Evolutionary conservation across 2,797 vertebrate genomes (phyloP), one percentile per base, ranked within the genome.

Genomic region (Liparis tanakae): DNA sequence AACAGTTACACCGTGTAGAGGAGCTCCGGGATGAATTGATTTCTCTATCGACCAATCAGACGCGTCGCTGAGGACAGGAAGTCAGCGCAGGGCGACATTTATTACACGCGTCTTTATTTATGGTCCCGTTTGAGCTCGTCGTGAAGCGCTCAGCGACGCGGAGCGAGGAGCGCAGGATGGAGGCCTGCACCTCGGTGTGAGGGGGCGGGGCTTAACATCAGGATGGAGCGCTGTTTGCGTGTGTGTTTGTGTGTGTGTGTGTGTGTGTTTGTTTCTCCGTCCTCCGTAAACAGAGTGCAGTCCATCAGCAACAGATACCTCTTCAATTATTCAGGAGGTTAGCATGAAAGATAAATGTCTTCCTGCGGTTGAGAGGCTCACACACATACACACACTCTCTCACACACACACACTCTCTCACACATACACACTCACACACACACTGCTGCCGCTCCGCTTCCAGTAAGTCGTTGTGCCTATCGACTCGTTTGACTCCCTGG

Each of bases 321-420:
- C 5, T 76, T 92, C 66, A 92, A 93, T 92, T 85, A 92, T 92
- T 89, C 86, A 91, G 55, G 58, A 82, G 83, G 67, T 82, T 82
- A 62, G 83, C 83, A 91, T 92, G 83, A 92, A 90, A 92, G 87
- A 93, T 91, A 82, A 90, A 93, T 92, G 86, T 34, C 83, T 87
- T 90, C 88, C 88, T 87, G 85, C 62, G 77, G 80, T 30, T 75
- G 63, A 76, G 70, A 81, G 76, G 71, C 80, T 77, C 25, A 30
- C 25, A 30, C 25, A 30, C 25, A 30, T 3, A 30, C 25, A 30
- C 25, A 30, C 25, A 30, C 25, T 2, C 25, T 2, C 25, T 30
- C 25, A 30, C 25, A 30, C 25, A 30, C 25, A 30, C 25, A 30
- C 25, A 30, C 25, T 2, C 25, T 30, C 25, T 2, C 25, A 2